A percentile compares a stretch with the other conserved stretches of the same genome.
These are phyloP conservation scores for Eristalinus sepulchralis DNA, from an alignment of 2,888 invertebrate genomes.

Conservation along the genomic window DNA sequence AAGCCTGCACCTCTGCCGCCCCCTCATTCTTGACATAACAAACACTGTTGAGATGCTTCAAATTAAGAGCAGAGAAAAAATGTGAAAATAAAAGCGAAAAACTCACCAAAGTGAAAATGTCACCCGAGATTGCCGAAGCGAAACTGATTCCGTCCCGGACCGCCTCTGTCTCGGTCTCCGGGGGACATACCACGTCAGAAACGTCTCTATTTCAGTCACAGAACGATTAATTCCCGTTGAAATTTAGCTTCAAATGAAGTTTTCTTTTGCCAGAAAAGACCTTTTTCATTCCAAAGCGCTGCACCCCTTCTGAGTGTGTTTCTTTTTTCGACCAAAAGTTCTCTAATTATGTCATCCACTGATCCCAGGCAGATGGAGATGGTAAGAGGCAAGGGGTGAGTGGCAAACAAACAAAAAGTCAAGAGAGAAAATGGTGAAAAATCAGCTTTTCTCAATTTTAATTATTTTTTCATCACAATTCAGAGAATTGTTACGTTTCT, in stretches of 20 bases:
- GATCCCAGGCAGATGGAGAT: neutral
- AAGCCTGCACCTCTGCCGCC: neutral
- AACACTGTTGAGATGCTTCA: neutral
- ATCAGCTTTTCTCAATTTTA: constrained; percentile 12
- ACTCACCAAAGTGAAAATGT: constrained; percentile 1
- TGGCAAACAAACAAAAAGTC: neutral
- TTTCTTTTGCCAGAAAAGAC: neutral
- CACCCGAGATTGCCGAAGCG: neutral
- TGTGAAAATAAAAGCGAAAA: neutral
- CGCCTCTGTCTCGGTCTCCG: neutral
- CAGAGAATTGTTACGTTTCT: constrained; percentile 7
- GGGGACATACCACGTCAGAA: neutral
- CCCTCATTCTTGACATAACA: neutral
- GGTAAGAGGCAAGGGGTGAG: neutral
- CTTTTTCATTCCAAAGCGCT: neutral
- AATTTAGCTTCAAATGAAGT: neutral
- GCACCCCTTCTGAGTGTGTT: neutral
- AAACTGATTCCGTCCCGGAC: neutral
- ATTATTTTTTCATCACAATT: constrained; percentile 30
- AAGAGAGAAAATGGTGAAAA: neutral
- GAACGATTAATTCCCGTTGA: neutral
- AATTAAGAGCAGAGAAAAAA: neutral
- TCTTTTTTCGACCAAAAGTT: neutral
- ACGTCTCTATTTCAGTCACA: neutral
- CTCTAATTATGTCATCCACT: neutral